phyloP scores from a whole-genome alignment of 2,797 vertebrate species.

The Rhinichthys osculus region DNA sequence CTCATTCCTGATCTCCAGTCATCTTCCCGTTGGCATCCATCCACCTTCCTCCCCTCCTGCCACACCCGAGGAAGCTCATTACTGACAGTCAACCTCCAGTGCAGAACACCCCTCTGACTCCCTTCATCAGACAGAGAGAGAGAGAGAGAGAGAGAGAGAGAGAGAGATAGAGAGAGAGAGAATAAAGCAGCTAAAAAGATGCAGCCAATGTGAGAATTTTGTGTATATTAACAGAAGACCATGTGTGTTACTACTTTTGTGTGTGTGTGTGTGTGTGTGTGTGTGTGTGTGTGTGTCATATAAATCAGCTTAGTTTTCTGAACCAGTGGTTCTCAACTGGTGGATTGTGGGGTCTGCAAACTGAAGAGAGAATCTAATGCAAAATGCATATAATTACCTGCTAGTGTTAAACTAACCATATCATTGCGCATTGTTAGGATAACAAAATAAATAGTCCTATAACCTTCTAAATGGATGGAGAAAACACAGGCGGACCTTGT shows the following conservation, averaged over 20 bases:
- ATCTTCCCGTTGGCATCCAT: neutral
- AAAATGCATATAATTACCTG: neutral
- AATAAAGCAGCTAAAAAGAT: conserved; percentile 21
- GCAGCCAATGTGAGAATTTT: neutral
- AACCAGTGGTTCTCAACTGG: neutral
- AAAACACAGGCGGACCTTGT: neutral
- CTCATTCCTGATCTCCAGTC: conserved; percentile 18
- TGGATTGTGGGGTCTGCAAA: neutral
- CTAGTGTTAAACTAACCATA: neutral
- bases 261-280: neutral
- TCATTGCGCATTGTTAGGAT: neutral
- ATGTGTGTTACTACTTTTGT: neutral
- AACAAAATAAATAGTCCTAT: neutral
- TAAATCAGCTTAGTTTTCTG: neutral
- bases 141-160: conserved; percentile 44
- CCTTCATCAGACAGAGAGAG: neutral
- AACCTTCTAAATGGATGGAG: neutral
- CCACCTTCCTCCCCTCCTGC: neutral
- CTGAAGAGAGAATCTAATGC: neutral
- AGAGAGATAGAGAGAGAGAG: conserved; percentile 37
- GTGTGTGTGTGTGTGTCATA: neutral
- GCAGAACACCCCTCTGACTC: neutral
- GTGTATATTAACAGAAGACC: neutral
- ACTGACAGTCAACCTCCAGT: conserved; percentile 9
- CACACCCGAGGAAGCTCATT: conserved; percentile 33